Evolutionary conservation across 2,888 invertebrate species (phyloP).

Genomic region (Lathronympha strigana): DNA sequence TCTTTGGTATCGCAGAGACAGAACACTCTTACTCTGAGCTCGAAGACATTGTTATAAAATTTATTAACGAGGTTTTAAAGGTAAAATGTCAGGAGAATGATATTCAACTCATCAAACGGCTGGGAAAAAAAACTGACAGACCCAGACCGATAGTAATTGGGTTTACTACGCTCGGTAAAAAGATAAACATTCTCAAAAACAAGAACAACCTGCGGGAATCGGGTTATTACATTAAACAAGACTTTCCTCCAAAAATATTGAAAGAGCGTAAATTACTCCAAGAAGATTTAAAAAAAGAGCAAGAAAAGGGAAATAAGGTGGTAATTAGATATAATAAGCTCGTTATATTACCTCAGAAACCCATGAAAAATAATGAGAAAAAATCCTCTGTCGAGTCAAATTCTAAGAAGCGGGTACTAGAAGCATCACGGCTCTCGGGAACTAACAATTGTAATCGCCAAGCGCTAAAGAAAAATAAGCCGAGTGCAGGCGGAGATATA

Average conservation of each 20-base stretch:
- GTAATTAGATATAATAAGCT: background rate
- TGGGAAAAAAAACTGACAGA: background rate
- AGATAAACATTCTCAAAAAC: background rate
- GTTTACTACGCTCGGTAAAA: background rate
- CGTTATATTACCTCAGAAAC: background rate
- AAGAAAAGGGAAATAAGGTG: background rate
- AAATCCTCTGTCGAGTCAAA: background rate
- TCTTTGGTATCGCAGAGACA: background rate
- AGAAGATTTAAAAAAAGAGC: background rate
- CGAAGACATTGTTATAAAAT: background rate
- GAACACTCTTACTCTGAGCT: background rate
- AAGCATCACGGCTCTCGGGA: background rate
- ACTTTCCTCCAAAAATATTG: background rate
- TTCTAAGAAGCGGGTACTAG: background rate
- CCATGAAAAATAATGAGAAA: background rate
- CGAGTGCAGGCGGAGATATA: background rate
- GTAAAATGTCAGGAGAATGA: background rate
- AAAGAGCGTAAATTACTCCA: background rate
- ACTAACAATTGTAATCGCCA: background rate
- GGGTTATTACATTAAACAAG: background rate
- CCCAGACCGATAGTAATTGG: background rate
- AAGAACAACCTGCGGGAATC: background rate
- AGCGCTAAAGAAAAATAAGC: background rate
- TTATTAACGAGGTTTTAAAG: background rate
- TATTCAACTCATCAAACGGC: background rate